Evolutionary conservation across 1,140 invertebrate genomes (phyloP), one percentile per base, ranked within the genome.

Genomic region (Drosophila watanabei): DNA sequence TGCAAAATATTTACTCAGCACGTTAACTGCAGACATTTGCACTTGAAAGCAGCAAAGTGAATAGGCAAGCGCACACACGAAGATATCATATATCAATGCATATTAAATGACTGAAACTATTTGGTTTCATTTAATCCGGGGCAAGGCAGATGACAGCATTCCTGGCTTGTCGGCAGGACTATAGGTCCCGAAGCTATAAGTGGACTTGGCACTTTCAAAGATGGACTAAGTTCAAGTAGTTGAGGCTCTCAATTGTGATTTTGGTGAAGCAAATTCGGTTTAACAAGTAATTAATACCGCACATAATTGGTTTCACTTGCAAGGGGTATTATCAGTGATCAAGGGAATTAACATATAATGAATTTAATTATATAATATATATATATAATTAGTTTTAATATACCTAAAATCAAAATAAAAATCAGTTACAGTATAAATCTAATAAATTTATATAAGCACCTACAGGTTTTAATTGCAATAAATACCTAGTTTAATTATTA

Each of bases 11-110:
- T 52, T 39, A 43, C 63, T 58, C 54, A 60, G 56, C 56, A 79
- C 60, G 61, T 78, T 86, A 64, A 52, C 43, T 64, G 80, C 83
- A 75, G 79, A 69, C 59, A 80, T 87, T 76, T 72, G 68, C 68
- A 80, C 61, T 84, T 75, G 73, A 68, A 41, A 52, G 45, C 54
- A 62, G 57, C 63, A 46, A 51, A 81, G 59, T 61, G 43, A 37
- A 39, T 58, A 14, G 32, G 37, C 48, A 63, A 54, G 48, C 35
- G 33, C 70, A 70, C 52, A 70, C 65, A 35, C 30, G 39, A 8
- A 33, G 28, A 56, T 54, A 45, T 54, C 43, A 61, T 58, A 54
- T 52, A 71, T 60, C 49, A 70, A 54, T 71, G 64, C 43, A 52
- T 48, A 62, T 20, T 24, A 61, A 75, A 48, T 61, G 41, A 60